phyloP scores from a whole-genome alignment of 2,888 invertebrate species.

The Hirtodrosophila duncani region DNA sequence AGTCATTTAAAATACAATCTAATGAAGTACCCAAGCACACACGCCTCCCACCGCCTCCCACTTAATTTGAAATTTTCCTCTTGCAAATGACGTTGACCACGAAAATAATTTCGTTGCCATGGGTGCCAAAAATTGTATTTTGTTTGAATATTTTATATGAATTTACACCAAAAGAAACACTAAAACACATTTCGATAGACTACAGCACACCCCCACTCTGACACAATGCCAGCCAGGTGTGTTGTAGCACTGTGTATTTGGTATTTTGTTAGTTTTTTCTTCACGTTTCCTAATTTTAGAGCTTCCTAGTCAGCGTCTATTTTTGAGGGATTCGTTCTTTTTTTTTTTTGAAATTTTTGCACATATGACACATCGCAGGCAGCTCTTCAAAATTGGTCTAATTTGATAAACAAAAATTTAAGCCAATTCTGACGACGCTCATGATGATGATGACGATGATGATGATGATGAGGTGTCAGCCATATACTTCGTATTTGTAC shows the following conservation, averaged over 20 bases:
- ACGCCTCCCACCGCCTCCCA: too few species aligned
- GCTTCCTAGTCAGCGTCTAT: constrained; percentile 57
- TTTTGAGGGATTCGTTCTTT: constrained; percentile 52
- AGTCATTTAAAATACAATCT: too few species aligned
- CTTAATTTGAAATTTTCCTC: too few species aligned
- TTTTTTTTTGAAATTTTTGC: constrained; percentile 56
- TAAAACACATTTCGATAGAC: too few species aligned
- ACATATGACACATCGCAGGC: constrained; percentile 57
- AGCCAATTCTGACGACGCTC: constrained; percentile 11
- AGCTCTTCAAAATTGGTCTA: constrained; percentile 22
- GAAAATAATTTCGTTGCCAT: constrained; percentile 36
- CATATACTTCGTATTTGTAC: constrained; percentile 31
- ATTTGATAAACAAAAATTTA: constrained; percentile 45
- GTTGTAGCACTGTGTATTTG: too few species aligned
- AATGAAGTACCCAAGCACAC: too few species aligned
- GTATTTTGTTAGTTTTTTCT: constrained; percentile 28
- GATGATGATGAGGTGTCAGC: constrained; percentile 32
- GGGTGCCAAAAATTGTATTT: too few species aligned
- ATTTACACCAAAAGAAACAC: neutral
- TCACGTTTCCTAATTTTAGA: constrained; percentile 52
- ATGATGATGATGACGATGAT: constrained; percentile 22
- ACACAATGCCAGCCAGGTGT: constrained; percentile 57
- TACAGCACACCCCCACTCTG: neutral
- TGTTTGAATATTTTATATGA: too few species aligned
- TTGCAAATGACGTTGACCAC: constrained; percentile 46